Evolutionary conservation across 2,888 invertebrate genomes (phyloP).

Genomic region (Laothoe populi): DNA sequence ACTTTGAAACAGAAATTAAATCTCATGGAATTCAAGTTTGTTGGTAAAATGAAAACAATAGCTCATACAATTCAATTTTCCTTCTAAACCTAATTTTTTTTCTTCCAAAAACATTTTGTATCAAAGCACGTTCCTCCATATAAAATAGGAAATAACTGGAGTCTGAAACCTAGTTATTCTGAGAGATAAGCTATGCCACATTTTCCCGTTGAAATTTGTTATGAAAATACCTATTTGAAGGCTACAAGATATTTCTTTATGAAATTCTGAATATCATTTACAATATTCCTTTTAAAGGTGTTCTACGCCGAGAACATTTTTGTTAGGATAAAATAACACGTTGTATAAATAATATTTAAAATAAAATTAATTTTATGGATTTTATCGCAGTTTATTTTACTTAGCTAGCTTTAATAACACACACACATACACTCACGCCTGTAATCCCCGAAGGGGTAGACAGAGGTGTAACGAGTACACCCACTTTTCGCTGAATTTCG

Average conservation of each 20-base stretch:
- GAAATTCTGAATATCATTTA: not conserved
- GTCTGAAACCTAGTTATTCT: not conserved
- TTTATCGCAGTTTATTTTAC: too few relatives aligned
- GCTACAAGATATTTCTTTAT: conserved; percentile 1
- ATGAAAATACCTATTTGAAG: not conserved
- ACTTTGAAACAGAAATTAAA: too few relatives aligned
- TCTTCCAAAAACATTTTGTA: not conserved
- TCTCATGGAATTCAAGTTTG: not conserved
- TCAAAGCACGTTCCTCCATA: not conserved
- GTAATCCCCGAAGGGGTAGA: too few relatives aligned
- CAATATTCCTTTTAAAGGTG: not conserved
- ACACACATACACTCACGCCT: too few relatives aligned
- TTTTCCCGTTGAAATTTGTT: not conserved
- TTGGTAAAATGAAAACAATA: not conserved
- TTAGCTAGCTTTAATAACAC: too few relatives aligned
- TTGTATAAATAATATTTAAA: too few relatives aligned
- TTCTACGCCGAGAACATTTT: not conserved
- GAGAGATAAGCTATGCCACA: not conserved
- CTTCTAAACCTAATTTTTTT: not conserved
- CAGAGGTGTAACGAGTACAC: too few relatives aligned
- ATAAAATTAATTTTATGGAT: too few relatives aligned
- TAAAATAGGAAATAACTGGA: not conserved
- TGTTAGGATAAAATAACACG: not conserved
- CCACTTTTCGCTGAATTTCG: too few relatives aligned
- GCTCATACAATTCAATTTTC: not conserved